Conservation (phyloP, 2,113 vertebrate genomes). For the Proterorhinus semilunaris region DNA sequence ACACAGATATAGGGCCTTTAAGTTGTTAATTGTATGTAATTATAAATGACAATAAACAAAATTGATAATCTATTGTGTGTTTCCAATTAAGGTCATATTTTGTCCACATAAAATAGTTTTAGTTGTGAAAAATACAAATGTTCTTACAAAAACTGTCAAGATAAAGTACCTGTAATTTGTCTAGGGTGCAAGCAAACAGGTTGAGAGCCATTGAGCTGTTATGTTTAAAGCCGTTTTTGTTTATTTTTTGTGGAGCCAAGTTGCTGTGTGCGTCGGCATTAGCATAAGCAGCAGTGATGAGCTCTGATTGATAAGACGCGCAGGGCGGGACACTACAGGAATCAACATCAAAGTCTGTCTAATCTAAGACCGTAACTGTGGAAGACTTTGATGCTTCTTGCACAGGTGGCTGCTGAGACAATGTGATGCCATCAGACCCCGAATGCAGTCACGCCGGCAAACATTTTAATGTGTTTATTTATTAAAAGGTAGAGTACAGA, state of each 20-base stretch:
- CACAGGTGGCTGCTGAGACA: constrained; percentile 47
- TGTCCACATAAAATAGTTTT: too few relatives aligned
- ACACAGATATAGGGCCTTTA: too few relatives aligned
- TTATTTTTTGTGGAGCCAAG: background rate
- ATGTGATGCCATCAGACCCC: background rate
- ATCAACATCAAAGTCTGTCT: constrained; percentile 36
- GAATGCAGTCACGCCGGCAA: background rate
- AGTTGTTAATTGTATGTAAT: too few relatives aligned
- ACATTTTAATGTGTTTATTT: background rate
- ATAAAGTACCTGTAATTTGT: too few relatives aligned
- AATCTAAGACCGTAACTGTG: constrained; percentile 36
- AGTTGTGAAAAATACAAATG: too few relatives aligned
- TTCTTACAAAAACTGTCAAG: too few relatives aligned
- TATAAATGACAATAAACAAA: too few relatives aligned
- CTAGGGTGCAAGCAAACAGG: too few relatives aligned
- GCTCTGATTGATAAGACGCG: constrained; percentile 11
- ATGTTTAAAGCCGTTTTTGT: too few relatives aligned
- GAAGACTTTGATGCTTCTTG: constrained; percentile 40
- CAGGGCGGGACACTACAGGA: constrained; percentile 22
- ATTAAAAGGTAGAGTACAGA: background rate
- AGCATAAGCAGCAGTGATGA: constrained; percentile 14
- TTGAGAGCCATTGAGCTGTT: too few relatives aligned
- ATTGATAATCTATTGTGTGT: too few relatives aligned
- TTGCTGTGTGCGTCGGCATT: background rate
- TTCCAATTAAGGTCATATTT: too few relatives aligned